Percentiles rank a stretch among this genome's conserved stretches.
These are phyloP conservation scores for Eleutherodactylus coqui DNA, from an alignment of 2,797 vertebrate genomes.

Conservation along the genomic window DNA sequence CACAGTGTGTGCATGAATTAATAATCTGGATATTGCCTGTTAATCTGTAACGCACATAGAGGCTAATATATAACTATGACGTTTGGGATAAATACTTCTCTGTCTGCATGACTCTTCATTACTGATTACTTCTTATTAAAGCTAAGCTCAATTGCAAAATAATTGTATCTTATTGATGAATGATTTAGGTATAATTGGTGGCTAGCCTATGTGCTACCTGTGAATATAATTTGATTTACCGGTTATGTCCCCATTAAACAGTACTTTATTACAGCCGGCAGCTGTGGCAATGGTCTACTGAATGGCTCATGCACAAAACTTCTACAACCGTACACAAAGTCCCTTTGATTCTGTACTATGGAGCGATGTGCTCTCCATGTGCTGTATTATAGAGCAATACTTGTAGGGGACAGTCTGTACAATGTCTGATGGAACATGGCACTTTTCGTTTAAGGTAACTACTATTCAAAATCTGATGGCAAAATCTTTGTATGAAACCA, in stretches of 20 bases:
- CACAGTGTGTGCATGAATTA: slow-evolving; percentile 27
- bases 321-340: no score
- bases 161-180: not conserved
- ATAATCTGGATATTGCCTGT: not conserved
- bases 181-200: not conserved
- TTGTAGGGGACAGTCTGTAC: no score
- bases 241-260: not conserved
- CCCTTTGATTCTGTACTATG: no score
- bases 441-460: no score
- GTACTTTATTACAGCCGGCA: not conserved
- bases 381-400: no score
- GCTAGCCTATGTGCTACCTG: not conserved
- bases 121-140: not conserved
- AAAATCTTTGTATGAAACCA: no score
- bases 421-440: no score
- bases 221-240: not conserved
- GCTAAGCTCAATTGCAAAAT: not conserved
- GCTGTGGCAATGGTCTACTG: not conserved
- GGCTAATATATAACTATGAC: not conserved
- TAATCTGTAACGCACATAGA: not conserved
- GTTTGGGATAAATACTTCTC: not conserved
- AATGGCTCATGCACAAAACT: not conserved
- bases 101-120: not conserved
- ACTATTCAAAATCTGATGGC: no score
- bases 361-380: no score